Conservation (phyloP, 2,888 invertebrate genomes). For the Mechanitis mazaeus region DNA sequence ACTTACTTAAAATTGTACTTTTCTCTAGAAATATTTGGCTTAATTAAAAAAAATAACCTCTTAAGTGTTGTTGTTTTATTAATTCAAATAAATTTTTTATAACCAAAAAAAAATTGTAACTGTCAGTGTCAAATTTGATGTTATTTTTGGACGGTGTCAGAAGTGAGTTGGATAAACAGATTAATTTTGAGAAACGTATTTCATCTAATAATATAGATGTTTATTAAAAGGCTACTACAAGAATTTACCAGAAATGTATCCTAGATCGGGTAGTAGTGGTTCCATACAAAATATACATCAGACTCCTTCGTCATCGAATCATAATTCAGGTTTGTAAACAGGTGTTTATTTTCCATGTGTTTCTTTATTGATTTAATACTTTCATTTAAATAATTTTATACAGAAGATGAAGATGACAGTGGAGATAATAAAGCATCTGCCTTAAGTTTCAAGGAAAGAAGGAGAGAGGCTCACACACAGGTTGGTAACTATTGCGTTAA, state of each 20-base stretch:
- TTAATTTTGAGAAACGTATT: neutral
- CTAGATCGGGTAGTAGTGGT: slow-evolving; percentile 85
- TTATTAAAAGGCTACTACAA: slow-evolving; percentile 1
- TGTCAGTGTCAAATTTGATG: too few relatives aligned
- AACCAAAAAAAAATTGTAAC: too few relatives aligned
- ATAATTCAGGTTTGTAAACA: slow-evolving; percentile 81
- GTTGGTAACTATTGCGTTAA: slow-evolving; percentile 35
- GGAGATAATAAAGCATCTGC: slow-evolving; percentile 78
- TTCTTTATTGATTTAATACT: slow-evolving; percentile 1
- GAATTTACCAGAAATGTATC: slow-evolving; percentile 65
- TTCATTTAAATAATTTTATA: slow-evolving; percentile 27
- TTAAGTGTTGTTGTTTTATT: too few relatives aligned
- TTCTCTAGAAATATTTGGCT: too few relatives aligned
- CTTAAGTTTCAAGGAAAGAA: slow-evolving; percentile 92
- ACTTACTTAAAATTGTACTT: too few relatives aligned
- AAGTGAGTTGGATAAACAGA: neutral
- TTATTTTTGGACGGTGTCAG: too few relatives aligned
- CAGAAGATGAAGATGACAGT: slow-evolving; percentile 80
- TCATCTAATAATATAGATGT: slow-evolving; percentile 14
- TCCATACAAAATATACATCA: slow-evolving; percentile 85
- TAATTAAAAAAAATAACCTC: too few relatives aligned
- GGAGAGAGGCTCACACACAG: slow-evolving; percentile 94
- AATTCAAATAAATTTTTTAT: too few relatives aligned
- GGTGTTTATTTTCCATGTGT: neutral
- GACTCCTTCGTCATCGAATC: slow-evolving; percentile 87